These are phyloP conservation scores for Amitus sp. DNA, from an alignment of 2,888 invertebrate genomes.

Conservation along the genomic window DNA sequence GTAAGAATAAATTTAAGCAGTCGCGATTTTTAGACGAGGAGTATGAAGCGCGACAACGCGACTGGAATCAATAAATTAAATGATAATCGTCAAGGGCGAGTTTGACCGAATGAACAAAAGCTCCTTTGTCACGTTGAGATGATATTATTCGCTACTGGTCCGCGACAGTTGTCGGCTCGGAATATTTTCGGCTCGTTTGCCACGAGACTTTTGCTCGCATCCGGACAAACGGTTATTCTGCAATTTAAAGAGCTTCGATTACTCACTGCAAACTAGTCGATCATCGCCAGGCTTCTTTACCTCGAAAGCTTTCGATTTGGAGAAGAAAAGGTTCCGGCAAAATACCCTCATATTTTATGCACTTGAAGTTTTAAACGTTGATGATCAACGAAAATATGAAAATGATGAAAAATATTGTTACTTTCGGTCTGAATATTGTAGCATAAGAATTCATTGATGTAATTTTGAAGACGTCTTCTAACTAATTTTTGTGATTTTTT, in stretches of 20 bases:
- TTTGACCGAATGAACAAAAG: background rate
- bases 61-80: slow-evolving; percentile 31
- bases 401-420: no score
- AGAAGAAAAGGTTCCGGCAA: no score
- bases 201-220: slow-evolving; percentile 73
- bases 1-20: background rate
- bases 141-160: slow-evolving; percentile 48
- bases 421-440: no score
- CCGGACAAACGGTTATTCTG: slow-evolving; percentile 78
- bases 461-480: no score
- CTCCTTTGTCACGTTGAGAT: slow-evolving; percentile 47
- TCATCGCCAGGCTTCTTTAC: no score
- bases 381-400: no score
- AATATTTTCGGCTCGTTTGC: slow-evolving; percentile 71
- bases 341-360: no score
- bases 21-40: background rate
- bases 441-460: no score
- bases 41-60: background rate
- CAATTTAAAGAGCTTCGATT: slow-evolving; percentile 54
- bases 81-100: slow-evolving; percentile 5
- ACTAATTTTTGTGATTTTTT: no score
- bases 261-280: no score
- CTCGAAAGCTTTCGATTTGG: no score
- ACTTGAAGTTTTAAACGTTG: no score
- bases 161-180: slow-evolving; percentile 53